Evolutionary conservation across 1,140 invertebrate species (phyloP).

Genomic region (Bombus sylvicola): DNA sequence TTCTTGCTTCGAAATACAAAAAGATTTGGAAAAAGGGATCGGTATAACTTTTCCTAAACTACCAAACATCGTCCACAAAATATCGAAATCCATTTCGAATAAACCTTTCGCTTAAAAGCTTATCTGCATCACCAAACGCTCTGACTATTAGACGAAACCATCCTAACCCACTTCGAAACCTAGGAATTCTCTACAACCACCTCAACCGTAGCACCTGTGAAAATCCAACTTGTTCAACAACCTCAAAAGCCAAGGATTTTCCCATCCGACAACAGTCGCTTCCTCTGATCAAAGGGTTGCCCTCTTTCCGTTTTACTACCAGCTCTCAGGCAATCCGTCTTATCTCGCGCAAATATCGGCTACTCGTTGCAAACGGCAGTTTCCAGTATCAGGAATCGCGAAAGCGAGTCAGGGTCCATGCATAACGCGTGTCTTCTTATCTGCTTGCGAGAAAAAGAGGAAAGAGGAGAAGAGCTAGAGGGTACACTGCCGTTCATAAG

Average conservation of each 20-base stretch:
- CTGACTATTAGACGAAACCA: neutral
- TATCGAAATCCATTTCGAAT: neutral
- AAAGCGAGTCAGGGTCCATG: constrained; percentile 10
- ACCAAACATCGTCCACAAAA: neutral
- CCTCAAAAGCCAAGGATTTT: neutral
- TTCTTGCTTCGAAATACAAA: neutral
- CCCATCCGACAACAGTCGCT: neutral
- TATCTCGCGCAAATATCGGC: constrained; percentile 26
- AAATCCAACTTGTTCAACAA: neutral
- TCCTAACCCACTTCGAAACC: neutral
- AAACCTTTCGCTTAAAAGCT: neutral
- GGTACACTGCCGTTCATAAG: neutral
- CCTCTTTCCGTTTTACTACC: constrained; percentile 5
- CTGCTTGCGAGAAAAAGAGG: neutral
- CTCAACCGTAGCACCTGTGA: neutral
- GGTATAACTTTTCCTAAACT: neutral
- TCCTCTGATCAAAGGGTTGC: constrained; percentile 4
- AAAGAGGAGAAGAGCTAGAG: neutral
- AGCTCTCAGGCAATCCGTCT: neutral
- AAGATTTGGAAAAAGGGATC: neutral
- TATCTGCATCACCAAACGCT: neutral
- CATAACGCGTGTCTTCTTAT: constrained; percentile 31
- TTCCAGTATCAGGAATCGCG: constrained; percentile 30
- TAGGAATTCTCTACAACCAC: neutral
- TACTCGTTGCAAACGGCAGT: constrained; percentile 12